phyloP scores from a whole-genome alignment of 2,113 vertebrate species.

The Callaeas wilsoni region DNA sequence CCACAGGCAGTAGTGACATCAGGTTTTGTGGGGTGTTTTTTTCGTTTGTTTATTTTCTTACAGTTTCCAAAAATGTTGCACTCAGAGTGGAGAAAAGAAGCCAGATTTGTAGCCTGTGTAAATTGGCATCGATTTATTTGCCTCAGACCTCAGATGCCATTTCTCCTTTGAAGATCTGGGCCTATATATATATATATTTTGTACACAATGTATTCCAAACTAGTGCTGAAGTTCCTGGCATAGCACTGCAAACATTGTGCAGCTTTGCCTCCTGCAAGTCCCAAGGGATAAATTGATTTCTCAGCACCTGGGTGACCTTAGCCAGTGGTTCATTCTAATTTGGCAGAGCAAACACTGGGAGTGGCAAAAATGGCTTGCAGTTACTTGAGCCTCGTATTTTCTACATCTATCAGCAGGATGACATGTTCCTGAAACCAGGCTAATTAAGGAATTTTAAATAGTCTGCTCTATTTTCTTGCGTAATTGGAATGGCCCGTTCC shows the following conservation, averaged over 20 bases:
- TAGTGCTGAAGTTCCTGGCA: background rate
- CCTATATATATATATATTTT: background rate
- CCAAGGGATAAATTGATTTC: constrained; percentile 30
- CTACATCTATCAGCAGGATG: background rate
- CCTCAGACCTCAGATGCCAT: background rate
- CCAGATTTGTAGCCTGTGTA: background rate
- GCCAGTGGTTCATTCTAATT: background rate
- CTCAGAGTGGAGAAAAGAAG: background rate
- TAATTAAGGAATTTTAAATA: constrained; percentile 57
- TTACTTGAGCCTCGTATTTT: background rate
- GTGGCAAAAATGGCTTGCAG: background rate
- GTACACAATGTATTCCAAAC: background rate
- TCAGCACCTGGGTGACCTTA: background rate
- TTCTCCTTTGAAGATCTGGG: background rate
- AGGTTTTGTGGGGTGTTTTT: background rate
- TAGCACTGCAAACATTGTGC: background rate
- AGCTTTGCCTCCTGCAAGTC: background rate
- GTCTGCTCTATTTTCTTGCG: constrained; percentile 31
- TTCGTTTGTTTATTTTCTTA: background rate
- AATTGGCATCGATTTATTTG: background rate
- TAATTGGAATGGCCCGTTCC: constrained; percentile 58
- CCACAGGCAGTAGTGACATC: background rate
- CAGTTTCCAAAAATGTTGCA: background rate
- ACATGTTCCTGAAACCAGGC: background rate
- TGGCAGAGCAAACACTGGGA: background rate